These are phyloP conservation scores for Entomobrya multifasciata DNA, from an alignment of 2,888 invertebrate genomes.

Conservation along the genomic window DNA sequence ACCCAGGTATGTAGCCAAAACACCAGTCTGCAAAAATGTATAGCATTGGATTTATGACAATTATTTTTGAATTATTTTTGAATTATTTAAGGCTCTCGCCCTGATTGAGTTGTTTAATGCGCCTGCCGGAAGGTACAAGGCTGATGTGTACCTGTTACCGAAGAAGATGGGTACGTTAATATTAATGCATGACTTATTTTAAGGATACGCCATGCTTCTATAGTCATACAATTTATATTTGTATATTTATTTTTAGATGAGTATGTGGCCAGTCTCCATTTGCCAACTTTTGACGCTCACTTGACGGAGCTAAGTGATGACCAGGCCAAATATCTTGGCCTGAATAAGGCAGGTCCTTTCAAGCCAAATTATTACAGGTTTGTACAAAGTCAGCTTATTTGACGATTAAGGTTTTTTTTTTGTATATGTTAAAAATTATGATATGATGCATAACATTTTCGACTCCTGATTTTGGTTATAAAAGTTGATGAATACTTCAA, in stretches of 20 bases:
- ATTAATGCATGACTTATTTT: not conserved
- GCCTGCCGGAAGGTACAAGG: slow-evolving; percentile 95
- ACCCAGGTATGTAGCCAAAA: slow-evolving; percentile 86
- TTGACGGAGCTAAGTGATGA: slow-evolving; percentile 97
- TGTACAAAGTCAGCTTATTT: slow-evolving; percentile 77
- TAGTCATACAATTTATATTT: not conserved
- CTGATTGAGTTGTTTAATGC: slow-evolving; percentile 98
- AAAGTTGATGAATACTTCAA: too few relatives aligned
- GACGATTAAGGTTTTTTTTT: not conserved
- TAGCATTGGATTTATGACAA: too few relatives aligned
- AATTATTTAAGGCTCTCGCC: slow-evolving; percentile 95
- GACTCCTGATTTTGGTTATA: too few relatives aligned
- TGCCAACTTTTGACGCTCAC: slow-evolving; percentile 98
- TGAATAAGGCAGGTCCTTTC: slow-evolving; percentile 94
- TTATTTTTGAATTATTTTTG: too few relatives aligned
- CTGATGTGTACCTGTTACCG: slow-evolving; percentile 97
- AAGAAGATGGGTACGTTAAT: slow-evolving; percentile 95
- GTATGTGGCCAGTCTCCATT: slow-evolving; percentile 97
- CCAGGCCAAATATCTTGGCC: slow-evolving; percentile 98
- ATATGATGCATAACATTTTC: not conserved
- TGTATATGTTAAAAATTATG: not conserved
- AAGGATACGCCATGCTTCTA: not conserved
- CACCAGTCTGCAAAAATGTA: too few relatives aligned
- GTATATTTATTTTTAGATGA: slow-evolving; percentile 86
- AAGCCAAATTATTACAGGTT: slow-evolving; percentile 99